These are phyloP conservation scores for Tachina lurida DNA, from an alignment of 2,888 invertebrate genomes.

Conservation along the genomic window DNA sequence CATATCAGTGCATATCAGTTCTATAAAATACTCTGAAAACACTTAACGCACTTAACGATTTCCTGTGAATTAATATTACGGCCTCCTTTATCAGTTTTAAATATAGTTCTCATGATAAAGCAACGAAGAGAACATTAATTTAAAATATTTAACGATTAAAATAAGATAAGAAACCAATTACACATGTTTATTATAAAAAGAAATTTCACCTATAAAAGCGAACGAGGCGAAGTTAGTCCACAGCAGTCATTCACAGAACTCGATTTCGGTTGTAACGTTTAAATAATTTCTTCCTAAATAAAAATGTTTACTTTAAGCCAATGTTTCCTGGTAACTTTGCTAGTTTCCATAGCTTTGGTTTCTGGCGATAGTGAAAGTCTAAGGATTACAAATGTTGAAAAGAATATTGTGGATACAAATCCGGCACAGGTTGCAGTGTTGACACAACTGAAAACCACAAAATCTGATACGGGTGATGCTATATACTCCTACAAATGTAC, in stretches of 20 bases:
- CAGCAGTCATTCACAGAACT: conserved; percentile 15
- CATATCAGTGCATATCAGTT: too few species aligned
- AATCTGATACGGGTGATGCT: conserved; percentile 12
- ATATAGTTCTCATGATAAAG: not conserved
- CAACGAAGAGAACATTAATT: not conserved
- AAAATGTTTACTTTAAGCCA: conserved; percentile 39
- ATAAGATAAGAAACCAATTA: conserved; percentile 25
- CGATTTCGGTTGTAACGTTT: not conserved
- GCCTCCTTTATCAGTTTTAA: not conserved
- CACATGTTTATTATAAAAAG: not conserved
- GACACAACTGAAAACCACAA: conserved; percentile 28
- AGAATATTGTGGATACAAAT: conserved; percentile 27
- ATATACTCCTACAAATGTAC: conserved; percentile 54
- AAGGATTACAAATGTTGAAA: not conserved
- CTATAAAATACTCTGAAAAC: too few species aligned
- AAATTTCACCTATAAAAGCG: conserved; percentile 41
- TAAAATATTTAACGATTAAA: conserved; percentile 7
- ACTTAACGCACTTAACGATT: too few species aligned
- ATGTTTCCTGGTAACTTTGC: conserved; percentile 1
- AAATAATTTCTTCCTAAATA: not conserved
- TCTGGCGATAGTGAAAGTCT: not conserved
- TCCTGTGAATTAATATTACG: too few species aligned
- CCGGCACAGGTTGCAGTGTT: conserved; percentile 19
- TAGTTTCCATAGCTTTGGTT: not conserved
- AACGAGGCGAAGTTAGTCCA: not conserved